These are phyloP conservation scores for Porites lobata DNA, from an alignment of 92 coral and sea anemone species.

Conservation along the genomic window DNA sequence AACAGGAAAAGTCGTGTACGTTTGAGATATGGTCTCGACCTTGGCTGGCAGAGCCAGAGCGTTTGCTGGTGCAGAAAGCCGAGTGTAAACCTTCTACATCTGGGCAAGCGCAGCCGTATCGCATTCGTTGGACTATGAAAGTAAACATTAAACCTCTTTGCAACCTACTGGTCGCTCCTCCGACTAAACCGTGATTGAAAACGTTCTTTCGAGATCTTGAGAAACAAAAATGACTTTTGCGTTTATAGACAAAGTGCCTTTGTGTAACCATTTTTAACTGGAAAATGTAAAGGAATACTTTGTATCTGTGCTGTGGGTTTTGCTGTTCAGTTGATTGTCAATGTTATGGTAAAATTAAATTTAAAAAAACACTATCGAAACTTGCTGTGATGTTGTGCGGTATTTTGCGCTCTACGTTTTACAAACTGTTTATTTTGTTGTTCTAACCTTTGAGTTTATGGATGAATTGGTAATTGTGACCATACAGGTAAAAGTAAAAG, in stretches of 20 bases:
- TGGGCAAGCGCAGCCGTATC: constrained; percentile 3
- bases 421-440: neutral
- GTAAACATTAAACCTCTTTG: neutral
- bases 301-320: neutral
- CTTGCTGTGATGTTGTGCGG: too few species aligned
- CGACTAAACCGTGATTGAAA: neutral
- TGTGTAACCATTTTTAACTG: neutral
- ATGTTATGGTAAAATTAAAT: too few species aligned
- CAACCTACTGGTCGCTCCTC: neutral
- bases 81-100: constrained; percentile 13
- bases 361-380: neutral
- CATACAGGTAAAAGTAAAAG: too few species aligned
- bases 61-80: constrained; percentile 21
- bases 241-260: neutral
- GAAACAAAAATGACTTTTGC: neutral
- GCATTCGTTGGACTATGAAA: constrained; percentile 21
- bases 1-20: constrained; percentile 10
- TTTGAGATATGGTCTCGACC: constrained; percentile 48
- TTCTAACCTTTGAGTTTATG: neutral
- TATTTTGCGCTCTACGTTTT: neutral
- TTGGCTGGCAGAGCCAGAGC: constrained; percentile 22
- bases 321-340: neutral
- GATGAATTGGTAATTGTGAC: neutral
- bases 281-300: neutral
- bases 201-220: too few species aligned